phyloP scores from a whole-genome alignment of 2,113 vertebrate species.

The Gambusia affinis region DNA sequence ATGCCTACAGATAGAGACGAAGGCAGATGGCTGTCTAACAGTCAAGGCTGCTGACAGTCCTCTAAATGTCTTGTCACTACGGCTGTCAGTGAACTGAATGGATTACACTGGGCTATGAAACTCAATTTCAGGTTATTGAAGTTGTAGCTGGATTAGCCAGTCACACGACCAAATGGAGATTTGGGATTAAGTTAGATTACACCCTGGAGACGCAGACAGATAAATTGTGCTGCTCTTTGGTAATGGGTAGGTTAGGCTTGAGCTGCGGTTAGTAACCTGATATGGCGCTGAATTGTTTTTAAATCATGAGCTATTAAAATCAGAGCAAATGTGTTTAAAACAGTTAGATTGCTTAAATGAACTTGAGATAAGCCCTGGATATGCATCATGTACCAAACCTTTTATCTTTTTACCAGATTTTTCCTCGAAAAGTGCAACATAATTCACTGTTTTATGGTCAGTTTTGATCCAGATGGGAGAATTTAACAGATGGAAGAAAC shows the following conservation, averaged over 20 bases:
- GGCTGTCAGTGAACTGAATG: constrained; percentile 59
- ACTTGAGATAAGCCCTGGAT: neutral
- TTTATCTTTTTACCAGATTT: neutral
- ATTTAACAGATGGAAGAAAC: neutral
- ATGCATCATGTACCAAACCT: neutral
- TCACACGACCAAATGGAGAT: constrained; percentile 60
- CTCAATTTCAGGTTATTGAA: constrained; percentile 49
- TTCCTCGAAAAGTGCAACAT: neutral
- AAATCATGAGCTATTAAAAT: neutral
- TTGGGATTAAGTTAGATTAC: constrained; percentile 68
- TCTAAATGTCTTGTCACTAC: constrained; percentile 53
- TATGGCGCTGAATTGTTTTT: neutral
- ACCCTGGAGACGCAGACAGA: constrained; percentile 29
- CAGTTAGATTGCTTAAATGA: neutral
- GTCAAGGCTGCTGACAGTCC: constrained; percentile 19
- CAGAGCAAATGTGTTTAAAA: too few species aligned
- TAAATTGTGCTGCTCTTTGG: constrained; percentile 23
- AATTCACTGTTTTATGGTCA: too few species aligned
- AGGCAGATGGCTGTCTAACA: constrained; percentile 57
- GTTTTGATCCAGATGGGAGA: neutral
- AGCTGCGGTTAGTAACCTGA: neutral
- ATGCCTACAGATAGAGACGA: constrained; percentile 6
- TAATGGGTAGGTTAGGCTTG: constrained; percentile 1
- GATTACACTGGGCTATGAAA: constrained; percentile 62
- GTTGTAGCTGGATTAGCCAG: constrained; percentile 60